Conservation (phyloP, 1,140 invertebrate species). For the Drosophila equinoxialis region DNA sequence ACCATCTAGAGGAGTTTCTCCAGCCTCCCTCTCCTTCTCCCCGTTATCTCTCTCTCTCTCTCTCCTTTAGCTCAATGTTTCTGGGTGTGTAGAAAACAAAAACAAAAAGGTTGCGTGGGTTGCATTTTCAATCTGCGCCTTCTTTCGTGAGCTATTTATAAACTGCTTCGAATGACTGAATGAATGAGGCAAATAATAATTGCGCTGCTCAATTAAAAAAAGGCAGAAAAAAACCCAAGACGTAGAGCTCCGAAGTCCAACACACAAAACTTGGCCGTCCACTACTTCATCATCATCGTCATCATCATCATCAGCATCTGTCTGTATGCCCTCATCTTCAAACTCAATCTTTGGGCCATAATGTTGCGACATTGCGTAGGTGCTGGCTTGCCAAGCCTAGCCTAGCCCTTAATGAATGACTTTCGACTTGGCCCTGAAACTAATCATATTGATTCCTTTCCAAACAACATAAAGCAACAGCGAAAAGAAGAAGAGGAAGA, state of each 20-base stretch:
- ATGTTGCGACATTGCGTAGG: conserved; percentile 68
- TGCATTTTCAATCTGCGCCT: conserved; percentile 65
- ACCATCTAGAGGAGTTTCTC: conserved; percentile 11
- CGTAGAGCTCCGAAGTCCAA: conserved; percentile 34
- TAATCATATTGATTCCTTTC: conserved; percentile 55
- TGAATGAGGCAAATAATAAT: conserved; percentile 72
- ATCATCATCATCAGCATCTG: conserved; percentile 22
- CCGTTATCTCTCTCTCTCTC: not conserved
- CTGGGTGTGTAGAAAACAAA: conserved; percentile 12
- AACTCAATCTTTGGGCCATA: conserved; percentile 19
- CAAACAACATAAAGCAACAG: not conserved
- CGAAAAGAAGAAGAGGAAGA: not conserved
- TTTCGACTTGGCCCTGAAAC: conserved; percentile 48
- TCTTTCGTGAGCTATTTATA: conserved; percentile 68
- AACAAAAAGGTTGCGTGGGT: conserved; percentile 51
- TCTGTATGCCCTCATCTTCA: conserved; percentile 17
- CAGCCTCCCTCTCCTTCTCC: too few species aligned
- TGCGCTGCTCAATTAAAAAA: conserved; percentile 77
- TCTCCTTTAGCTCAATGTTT: not conserved
- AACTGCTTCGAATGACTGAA: conserved; percentile 62
- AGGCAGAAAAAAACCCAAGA: not conserved
- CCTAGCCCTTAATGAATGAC: conserved; percentile 73
- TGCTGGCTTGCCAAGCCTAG: conserved; percentile 37
- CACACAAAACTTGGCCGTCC: conserved; percentile 41
- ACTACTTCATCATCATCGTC: conserved; percentile 15